phyloP scores from a whole-genome alignment of 2,113 vertebrate genomes.

The Dasyurus viverrinus region DNA sequence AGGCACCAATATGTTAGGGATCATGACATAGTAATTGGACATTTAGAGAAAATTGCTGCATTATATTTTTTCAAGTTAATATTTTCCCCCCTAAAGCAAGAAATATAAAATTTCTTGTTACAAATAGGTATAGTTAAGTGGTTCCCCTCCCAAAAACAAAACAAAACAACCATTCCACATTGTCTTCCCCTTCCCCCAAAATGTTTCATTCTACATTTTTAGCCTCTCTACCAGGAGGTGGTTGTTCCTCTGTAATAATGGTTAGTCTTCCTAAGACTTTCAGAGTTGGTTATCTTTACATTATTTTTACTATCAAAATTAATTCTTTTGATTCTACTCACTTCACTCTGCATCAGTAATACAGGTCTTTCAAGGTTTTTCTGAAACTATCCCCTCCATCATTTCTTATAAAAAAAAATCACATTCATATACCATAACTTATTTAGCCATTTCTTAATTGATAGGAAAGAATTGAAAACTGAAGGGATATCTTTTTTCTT shows the following conservation, averaged over 20 bases:
- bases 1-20: background rate
- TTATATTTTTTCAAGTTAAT: background rate
- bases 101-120: background rate
- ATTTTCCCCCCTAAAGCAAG: background rate
- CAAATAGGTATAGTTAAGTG: too few species aligned
- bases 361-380: background rate
- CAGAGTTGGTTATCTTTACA: background rate
- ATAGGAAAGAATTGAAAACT: too few species aligned
- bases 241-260: background rate
- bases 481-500: too few species aligned
- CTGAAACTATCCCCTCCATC: background rate
- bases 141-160: too few species aligned
- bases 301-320: background rate
- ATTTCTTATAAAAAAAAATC: background rate
- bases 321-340: background rate
- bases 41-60: background rate
- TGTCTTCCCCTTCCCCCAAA: too few species aligned
- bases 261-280: background rate
- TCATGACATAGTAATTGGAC: too few species aligned
- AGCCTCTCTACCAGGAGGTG: background rate
- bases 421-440: background rate
- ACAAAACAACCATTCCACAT: too few species aligned
- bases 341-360: background rate
- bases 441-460: background rate
- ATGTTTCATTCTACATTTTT: background rate